Conservation (phyloP, 2,797 vertebrate genomes). For the Sebastes ruberrimus region DNA sequence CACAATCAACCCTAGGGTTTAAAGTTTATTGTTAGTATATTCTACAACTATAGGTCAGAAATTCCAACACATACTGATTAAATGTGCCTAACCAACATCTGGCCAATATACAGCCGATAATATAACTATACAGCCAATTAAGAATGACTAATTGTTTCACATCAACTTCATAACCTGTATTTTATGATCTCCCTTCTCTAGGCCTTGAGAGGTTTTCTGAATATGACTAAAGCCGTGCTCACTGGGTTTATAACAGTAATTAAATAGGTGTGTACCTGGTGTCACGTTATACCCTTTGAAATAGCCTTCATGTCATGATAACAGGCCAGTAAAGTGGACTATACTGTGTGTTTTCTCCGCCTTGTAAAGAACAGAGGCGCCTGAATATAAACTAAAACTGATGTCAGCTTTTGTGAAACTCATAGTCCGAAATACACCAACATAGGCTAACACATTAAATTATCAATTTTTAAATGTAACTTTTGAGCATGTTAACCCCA, state of each 20-base stretch:
- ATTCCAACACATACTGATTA: neutral
- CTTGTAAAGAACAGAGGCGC: neutral
- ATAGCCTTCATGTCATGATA: slow-evolving; percentile 14
- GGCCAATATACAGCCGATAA: neutral
- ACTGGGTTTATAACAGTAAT: slow-evolving; percentile 16
- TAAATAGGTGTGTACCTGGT: slow-evolving; percentile 25
- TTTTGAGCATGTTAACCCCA: neutral
- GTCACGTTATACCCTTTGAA: neutral
- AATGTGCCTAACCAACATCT: neutral
- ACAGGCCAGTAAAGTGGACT: slow-evolving; percentile 13
- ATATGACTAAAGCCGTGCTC: neutral
- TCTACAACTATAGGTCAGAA: neutral
- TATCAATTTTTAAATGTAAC: neutral
- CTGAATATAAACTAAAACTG: neutral
- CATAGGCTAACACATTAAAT: neutral
- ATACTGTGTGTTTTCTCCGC: neutral
- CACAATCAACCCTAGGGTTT: neutral
- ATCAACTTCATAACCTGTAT: neutral
- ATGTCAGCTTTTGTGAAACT: neutral
- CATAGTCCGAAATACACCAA: neutral
- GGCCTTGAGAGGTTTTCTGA: neutral
- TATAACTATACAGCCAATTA: neutral
- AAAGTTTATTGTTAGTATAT: neutral
- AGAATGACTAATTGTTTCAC: neutral
- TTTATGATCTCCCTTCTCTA: neutral